A percentile compares a stretch with the other conserved stretches of the same genome.
Conservation (phyloP, 2,888 invertebrate genomes). For the Drosophila prostipennis region DNA sequence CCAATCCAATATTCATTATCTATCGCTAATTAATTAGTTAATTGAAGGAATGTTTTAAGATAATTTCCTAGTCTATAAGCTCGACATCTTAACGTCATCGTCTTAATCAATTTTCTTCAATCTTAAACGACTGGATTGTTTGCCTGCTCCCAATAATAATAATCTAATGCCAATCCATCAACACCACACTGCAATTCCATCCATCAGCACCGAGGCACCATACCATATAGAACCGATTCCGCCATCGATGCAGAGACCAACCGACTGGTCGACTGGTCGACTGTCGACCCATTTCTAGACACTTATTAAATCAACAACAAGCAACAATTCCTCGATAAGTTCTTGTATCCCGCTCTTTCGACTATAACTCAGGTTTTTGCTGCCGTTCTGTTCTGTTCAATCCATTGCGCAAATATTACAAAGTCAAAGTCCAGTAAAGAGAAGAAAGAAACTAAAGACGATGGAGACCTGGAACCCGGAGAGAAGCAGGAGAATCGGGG, state of each 20-base stretch:
- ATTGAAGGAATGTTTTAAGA: not conserved
- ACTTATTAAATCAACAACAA: slow-evolving; percentile 54
- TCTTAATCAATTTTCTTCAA: slow-evolving; percentile 34
- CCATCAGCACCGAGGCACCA: slow-evolving; percentile 17
- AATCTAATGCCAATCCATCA: slow-evolving; percentile 43
- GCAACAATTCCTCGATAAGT: slow-evolving; percentile 36
- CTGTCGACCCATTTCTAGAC: slow-evolving; percentile 46
- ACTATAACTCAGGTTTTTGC: slow-evolving; percentile 20
- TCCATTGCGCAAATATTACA: slow-evolving; percentile 55
- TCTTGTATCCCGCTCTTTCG: slow-evolving; percentile 18
- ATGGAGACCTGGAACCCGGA: not conserved
- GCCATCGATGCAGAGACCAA: slow-evolving; percentile 11
- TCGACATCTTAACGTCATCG: not conserved
- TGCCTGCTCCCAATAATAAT: slow-evolving; percentile 36
- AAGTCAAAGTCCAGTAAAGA: slow-evolving; percentile 60
- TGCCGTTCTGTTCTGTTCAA: slow-evolving; percentile 19
- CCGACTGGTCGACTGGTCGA: slow-evolving; percentile 25
- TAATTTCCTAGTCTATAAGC: not conserved
- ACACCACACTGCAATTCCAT: slow-evolving; percentile 36
- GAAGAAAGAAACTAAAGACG: slow-evolving; percentile 12
- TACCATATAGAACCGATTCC: slow-evolving; percentile 22
- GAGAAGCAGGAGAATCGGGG: not conserved
- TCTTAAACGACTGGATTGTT: slow-evolving; percentile 28
- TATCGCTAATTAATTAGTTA: not conserved
- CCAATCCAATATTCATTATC: too few species aligned